phyloP scores from a whole-genome alignment of 2,888 invertebrate species.

The Calameuta idolon region DNA sequence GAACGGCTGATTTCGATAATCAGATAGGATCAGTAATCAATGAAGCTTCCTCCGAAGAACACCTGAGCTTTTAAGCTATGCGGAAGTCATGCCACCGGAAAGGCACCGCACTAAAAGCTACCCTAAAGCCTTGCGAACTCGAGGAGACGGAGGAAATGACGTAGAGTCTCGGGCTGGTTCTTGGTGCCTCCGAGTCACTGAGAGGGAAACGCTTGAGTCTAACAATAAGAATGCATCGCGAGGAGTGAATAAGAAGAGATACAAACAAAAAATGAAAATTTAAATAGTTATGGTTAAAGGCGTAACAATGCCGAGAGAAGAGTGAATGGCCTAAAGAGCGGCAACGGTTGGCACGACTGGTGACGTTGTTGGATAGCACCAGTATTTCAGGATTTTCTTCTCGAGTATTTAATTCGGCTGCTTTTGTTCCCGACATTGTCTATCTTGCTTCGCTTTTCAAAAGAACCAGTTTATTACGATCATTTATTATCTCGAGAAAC shows the following conservation, averaged over 20 bases:
- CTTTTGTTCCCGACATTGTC: constrained; percentile 22
- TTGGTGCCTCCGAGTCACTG: too few relatives aligned
- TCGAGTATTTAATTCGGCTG: constrained; percentile 18
- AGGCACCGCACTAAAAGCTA: too few relatives aligned
- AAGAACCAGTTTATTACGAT: constrained; percentile 17
- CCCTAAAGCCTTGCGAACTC: neutral
- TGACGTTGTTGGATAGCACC: constrained; percentile 19
- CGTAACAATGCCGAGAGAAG: neutral
- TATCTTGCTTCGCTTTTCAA: constrained; percentile 15
- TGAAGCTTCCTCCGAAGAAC: neutral
- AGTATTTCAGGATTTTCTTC: constrained; percentile 21
- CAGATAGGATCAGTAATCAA: neutral
- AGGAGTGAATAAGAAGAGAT: neutral
- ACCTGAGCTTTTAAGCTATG: neutral
- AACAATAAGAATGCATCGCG: neutral
- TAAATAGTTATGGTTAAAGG: neutral
- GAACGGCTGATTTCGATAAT: neutral
- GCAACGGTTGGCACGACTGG: constrained; percentile 16
- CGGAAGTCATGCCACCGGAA: neutral
- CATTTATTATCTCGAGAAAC: constrained; percentile 15
- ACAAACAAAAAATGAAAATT: neutral
- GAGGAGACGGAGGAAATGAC: neutral
- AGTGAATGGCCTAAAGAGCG: neutral
- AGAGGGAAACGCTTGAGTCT: too few relatives aligned
- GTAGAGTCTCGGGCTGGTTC: too few relatives aligned